Conservation (phyloP, 2,888 invertebrate genomes). For the Phytoseiulus persimilis region DNA sequence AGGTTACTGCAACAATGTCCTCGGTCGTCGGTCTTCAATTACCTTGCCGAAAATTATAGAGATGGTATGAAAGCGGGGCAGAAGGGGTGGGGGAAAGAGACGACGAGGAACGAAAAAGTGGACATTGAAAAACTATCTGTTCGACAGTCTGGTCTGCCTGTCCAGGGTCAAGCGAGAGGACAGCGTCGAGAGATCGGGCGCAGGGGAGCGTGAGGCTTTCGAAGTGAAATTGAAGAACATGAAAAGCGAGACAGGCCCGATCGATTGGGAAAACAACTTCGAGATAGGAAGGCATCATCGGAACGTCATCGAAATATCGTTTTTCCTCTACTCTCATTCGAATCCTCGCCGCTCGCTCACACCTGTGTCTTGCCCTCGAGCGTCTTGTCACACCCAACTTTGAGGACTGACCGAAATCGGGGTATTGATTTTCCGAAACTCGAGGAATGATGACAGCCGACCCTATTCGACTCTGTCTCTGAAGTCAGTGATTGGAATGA, state of each 20-base stretch:
- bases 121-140: background rate
- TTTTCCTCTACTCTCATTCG: background rate
- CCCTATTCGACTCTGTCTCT: too few relatives aligned
- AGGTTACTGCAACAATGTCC: background rate
- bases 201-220: background rate
- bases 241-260: background rate
- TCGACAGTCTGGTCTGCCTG: background rate
- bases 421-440: background rate
- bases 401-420: background rate
- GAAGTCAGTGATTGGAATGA: too few relatives aligned
- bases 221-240: background rate
- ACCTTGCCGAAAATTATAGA: background rate
- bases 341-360: background rate
- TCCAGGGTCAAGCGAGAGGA: background rate
- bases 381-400: background rate
- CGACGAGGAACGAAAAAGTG: background rate
- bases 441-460: background rate
- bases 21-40: background rate
- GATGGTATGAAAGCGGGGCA: background rate
- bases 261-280: background rate
- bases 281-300: background rate
- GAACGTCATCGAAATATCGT: slow-evolving; percentile 5
- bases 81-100: background rate
- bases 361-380: background rate
- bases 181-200: background rate